A percentile compares a stretch with the other conserved stretches of the same genome.
Conservation (phyloP, 2,888 invertebrate species). For the Colostygia pectinataria region DNA sequence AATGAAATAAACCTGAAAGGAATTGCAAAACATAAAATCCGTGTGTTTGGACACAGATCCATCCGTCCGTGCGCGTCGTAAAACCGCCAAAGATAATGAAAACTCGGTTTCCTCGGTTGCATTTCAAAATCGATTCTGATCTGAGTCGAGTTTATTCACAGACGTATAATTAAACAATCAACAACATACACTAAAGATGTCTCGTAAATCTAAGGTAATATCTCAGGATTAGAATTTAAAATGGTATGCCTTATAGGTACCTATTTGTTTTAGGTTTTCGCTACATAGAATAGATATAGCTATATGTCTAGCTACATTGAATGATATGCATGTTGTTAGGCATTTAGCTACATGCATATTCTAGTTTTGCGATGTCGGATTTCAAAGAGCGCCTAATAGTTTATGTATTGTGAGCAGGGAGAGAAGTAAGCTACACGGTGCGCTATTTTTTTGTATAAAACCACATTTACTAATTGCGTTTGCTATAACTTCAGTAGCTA, state of each 20-base stretch:
- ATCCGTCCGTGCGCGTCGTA: constrained; percentile 27
- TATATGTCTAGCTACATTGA: too few relatives aligned
- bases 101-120: constrained; percentile 49
- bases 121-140: constrained; percentile 49
- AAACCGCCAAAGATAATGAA: constrained; percentile 34
- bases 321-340: too few relatives aligned
- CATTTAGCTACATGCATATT: too few relatives aligned
- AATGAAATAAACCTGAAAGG: constrained; percentile 21
- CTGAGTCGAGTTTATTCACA: constrained; percentile 47
- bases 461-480: too few relatives aligned
- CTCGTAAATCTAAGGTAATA: constrained; percentile 59
- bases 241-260: constrained; percentile 5
- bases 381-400: too few relatives aligned
- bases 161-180: constrained; percentile 61
- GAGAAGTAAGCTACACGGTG: too few relatives aligned
- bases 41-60: constrained; percentile 20
- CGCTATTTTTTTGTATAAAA: too few relatives aligned
- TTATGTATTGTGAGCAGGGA: too few relatives aligned
- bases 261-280: constrained; percentile 2
- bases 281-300: too few relatives aligned
- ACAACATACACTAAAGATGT: constrained; percentile 50
- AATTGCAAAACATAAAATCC: constrained; percentile 24
- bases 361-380: too few relatives aligned
- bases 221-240: constrained; percentile 38
- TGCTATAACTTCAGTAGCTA: too few relatives aligned